These are phyloP conservation scores for Saccostrea echinata DNA, from an alignment of 1,140 invertebrate genomes.

Conservation along the genomic window DNA sequence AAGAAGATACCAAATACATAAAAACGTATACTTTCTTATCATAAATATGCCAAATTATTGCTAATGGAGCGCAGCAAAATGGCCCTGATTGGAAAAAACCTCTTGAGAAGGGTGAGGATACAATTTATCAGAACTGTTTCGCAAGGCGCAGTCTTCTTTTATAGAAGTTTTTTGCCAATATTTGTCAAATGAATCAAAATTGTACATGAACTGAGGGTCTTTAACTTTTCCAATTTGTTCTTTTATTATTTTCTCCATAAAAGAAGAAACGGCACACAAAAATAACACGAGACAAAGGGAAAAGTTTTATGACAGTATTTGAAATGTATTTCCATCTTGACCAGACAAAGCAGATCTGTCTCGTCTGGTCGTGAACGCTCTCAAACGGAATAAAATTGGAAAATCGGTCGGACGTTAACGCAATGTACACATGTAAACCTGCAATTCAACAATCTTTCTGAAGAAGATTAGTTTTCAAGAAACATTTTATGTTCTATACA, in stretches of 20 bases:
- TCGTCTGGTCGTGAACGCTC: background rate
- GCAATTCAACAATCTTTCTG: background rate
- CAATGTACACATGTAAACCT: background rate
- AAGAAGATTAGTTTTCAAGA: background rate
- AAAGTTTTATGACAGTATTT: background rate
- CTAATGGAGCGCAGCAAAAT: background rate
- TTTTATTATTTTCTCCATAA: no score
- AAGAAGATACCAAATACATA: background rate
- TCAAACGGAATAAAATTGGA: background rate
- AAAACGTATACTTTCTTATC: background rate
- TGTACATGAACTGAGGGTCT: background rate
- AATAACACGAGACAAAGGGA: background rate
- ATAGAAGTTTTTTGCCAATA: background rate
- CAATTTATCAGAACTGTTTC: background rate
- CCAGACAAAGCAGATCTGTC: background rate
- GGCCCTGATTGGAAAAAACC: background rate
- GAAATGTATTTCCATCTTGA: background rate
- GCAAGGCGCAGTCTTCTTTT: background rate
- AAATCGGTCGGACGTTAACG: background rate
- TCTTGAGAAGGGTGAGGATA: background rate
- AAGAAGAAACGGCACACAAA: background rate
- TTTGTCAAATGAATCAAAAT: background rate
- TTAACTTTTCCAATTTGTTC: no score
- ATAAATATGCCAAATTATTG: conserved; percentile 4
- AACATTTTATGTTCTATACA: background rate